Conservation (phyloP, 2,797 vertebrate genomes). For the Pipistrellus nathusii region DNA sequence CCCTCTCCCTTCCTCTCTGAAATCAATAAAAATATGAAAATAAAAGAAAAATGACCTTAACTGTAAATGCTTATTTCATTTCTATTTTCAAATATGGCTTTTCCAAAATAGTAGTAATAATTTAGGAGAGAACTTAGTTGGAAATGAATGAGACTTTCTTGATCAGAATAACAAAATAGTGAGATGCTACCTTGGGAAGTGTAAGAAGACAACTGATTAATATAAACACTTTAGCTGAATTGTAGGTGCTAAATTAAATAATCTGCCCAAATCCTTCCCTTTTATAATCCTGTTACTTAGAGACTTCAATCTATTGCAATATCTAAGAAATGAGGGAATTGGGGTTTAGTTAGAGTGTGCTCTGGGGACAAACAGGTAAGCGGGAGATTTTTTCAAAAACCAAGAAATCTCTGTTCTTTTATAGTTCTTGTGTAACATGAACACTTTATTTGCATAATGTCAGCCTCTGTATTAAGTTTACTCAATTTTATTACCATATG, state of each 20-base stretch:
- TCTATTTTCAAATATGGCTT: background rate
- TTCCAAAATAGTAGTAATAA: background rate
- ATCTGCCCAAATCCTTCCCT: background rate
- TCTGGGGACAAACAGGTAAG: background rate
- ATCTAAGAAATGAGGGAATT: background rate
- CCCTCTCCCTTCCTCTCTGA: no score
- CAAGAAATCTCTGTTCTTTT: background rate
- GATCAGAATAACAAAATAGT: background rate
- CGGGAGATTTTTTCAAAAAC: constrained; percentile 54
- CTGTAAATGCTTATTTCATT: background rate
- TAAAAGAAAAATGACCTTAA: background rate
- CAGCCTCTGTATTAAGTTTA: background rate
- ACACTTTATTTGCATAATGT: constrained; percentile 10
- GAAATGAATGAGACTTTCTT: background rate
- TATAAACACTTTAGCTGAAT: background rate
- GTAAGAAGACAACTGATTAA: background rate
- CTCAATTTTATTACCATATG: constrained; percentile 39
- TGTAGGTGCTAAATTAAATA: background rate
- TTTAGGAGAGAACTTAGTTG: background rate
- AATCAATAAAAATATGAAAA: no score
- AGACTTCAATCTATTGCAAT: background rate
- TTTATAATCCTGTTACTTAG: background rate
- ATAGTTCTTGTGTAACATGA: background rate
- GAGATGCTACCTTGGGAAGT: background rate
- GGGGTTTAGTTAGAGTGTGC: background rate